Evolutionary conservation across 2,113 vertebrate genomes (phyloP), one percentile per base, ranked within the genome.

Genomic region (Myodes glareolus): DNA sequence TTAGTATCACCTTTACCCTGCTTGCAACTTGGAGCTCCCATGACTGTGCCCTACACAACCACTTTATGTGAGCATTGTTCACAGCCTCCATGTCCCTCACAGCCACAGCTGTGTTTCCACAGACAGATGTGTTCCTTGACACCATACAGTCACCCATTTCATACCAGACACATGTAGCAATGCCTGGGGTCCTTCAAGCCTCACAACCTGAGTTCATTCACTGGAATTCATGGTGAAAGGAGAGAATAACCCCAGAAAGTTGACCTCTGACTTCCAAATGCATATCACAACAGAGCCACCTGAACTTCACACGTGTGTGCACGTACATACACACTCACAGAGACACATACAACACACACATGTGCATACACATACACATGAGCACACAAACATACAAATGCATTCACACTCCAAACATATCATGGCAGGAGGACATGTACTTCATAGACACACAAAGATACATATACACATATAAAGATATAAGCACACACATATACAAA

Each of bases 81-180:
- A 85, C 36, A 50, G 80, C 65, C 77, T 1, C 99, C 97, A 99
- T 99, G 99, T 99, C 99, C 5, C 98, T 99, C 98, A 99, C 99
- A 6, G 82, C 65, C 81, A 58, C 58, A 58, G 55, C 19, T 58
- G 58, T 58, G 19, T 23, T 23, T 23, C 58, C 98, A 99, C 99
- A 6, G 82, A 58, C 81, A 0, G 8, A 36, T 88, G 19, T 90
- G 23, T n/a, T 10, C 76, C 29, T 19, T 58, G 98, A 33, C 31
- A 80, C 47, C 47, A 55, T 80, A 80, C 17, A 80, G 33, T 99
- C 99, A 0, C 99, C 99, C 99, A 99, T 96, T 99, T 99, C 78
- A 97, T 99, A 89, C 99, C 99, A 3, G 99, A 99, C 96, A 99
- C 99, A 0, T 99, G 99, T 98, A 99, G 99, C 98, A 99, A 99